phyloP scores from a whole-genome alignment of 53 echinoderm and acorn worm genomes.

The Temnopleurus reevesii region DNA sequence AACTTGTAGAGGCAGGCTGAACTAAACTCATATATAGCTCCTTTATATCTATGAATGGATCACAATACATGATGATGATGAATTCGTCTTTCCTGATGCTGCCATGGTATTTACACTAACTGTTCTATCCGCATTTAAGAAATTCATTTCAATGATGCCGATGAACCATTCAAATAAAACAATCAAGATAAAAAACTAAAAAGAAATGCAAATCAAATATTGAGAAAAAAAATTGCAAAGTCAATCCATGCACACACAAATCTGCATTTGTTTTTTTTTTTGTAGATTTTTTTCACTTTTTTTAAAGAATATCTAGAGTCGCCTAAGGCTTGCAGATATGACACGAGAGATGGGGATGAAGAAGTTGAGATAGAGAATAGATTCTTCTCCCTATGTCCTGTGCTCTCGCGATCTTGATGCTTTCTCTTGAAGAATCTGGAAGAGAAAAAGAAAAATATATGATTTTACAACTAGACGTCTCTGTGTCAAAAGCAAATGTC shows the following conservation, averaged over 20 bases:
- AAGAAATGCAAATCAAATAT: neutral
- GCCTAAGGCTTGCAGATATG: slow-evolving; percentile 37
- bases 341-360: slow-evolving; percentile 59
- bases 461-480: no score
- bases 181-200: neutral
- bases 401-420: slow-evolving; percentile 84
- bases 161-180: slow-evolving; percentile 7
- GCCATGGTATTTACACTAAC: no score
- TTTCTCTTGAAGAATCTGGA: slow-evolving; percentile 80
- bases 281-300: neutral
- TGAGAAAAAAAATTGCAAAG: neutral
- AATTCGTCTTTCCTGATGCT: no score
- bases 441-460: neutral
- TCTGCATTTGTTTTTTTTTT: neutral
- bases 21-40: no score
- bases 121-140: no score
- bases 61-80: no score
- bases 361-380: slow-evolving; percentile 45
- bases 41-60: no score
- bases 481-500: no score
- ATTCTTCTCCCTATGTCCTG: slow-evolving; percentile 70
- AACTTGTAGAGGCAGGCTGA: no score
- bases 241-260: slow-evolving; percentile 37
- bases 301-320: neutral
- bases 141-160: no score